Evolutionary conservation across 2,888 invertebrate genomes (phyloP).

Genomic region (Lasioglossum villosulum): DNA sequence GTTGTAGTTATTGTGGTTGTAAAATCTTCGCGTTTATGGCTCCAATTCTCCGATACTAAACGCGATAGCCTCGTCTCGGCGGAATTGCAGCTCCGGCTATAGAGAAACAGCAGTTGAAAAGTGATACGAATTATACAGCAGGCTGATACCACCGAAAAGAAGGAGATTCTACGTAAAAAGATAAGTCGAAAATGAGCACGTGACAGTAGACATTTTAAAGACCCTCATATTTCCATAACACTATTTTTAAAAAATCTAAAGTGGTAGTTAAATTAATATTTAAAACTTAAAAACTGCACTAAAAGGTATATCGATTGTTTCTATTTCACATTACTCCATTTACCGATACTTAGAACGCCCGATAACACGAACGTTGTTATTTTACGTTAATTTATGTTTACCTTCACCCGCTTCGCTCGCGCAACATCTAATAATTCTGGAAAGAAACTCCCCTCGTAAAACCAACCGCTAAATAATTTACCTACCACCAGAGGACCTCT

Average conservation of each 20-base stretch:
- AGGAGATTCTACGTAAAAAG: neutral
- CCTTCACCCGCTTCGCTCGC: conserved; percentile 2
- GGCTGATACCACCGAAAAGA: neutral
- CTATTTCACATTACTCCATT: neutral
- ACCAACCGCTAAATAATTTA: neutral
- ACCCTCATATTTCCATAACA: neutral
- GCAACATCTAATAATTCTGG: neutral
- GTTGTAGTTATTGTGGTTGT: neutral
- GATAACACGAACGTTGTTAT: neutral
- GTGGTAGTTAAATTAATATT: neutral
- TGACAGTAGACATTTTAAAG: neutral
- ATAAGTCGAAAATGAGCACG: too few species aligned
- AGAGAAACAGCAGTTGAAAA: neutral
- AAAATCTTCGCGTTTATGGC: neutral
- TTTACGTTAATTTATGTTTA: conserved; percentile 18
- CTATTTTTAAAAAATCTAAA: neutral
- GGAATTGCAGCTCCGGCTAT: neutral
- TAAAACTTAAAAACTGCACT: neutral
- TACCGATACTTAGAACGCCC: neutral
- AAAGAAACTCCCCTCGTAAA: neutral
- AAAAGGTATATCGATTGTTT: neutral
- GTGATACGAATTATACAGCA: too few species aligned
- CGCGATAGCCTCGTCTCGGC: neutral
- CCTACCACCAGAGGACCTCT: neutral
- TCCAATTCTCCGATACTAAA: neutral